A percentile compares a stretch with the other conserved stretches of the same genome.
phyloP scores from a whole-genome alignment of 2,797 vertebrate species.

The Hyperoplus lanceolatus region DNA sequence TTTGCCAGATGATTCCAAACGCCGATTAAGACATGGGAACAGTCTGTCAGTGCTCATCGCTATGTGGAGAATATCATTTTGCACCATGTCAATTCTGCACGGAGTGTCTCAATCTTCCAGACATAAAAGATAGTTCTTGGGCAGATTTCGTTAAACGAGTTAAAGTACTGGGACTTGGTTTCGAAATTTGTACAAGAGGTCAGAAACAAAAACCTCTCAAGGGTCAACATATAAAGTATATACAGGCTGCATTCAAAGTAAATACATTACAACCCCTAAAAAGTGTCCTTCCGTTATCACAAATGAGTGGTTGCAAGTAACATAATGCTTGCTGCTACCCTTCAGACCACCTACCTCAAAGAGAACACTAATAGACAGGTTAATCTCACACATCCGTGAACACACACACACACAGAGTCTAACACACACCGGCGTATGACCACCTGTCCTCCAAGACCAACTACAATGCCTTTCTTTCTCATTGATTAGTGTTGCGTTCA shows the following conservation, averaged over 20 bases:
- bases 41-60: conserved; percentile 1
- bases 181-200: not conserved
- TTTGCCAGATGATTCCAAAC: conserved; percentile 18
- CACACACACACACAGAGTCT: conserved; percentile 22
- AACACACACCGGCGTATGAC: conserved; percentile 47
- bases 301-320: conserved; percentile 31
- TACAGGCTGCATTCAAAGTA: not conserved
- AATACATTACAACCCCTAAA: not conserved
- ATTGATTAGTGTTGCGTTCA: conserved; percentile 81
- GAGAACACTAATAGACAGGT: conserved; percentile 49
- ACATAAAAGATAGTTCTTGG: not conserved
- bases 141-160: conserved; percentile 1
- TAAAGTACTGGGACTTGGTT: not conserved
- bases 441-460: conserved; percentile 48
- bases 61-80: not conserved
- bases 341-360: conserved; percentile 59
- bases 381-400: conserved; percentile 47
- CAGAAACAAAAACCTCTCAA: not conserved
- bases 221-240: not conserved
- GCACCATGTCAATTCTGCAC: not conserved
- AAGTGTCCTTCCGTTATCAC: conserved; percentile 13
- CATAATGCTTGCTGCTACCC: conserved; percentile 14
- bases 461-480: conserved; percentile 72
- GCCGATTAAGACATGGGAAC: conserved; percentile 10
- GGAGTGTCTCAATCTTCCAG: not conserved